Evolutionary conservation across 2,888 invertebrate genomes (phyloP).

Genomic region (Chrysolina haemoptera): DNA sequence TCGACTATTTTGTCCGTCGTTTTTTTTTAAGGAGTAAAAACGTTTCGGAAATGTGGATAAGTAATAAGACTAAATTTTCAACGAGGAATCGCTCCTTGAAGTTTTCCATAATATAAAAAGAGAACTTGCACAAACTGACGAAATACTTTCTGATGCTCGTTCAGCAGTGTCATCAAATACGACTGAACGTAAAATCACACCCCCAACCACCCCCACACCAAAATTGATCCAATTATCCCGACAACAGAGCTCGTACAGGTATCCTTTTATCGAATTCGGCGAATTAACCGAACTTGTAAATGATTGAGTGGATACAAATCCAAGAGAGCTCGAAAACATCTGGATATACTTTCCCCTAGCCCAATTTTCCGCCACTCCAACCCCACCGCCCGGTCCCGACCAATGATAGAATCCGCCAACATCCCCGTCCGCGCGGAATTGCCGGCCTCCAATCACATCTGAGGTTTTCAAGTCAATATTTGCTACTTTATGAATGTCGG

Average conservation of each 20-base stretch:
- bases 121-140: too few relatives aligned
- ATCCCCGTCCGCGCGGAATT: conserved; percentile 59
- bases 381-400: conserved; percentile 44
- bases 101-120: too few relatives aligned
- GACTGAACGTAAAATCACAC: background rate
- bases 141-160: too few relatives aligned
- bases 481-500: conserved; percentile 66
- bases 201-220: background rate
- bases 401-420: conserved; percentile 47
- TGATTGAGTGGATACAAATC: conserved; percentile 53
- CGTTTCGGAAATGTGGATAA: too few relatives aligned
- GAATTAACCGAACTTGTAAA: conserved; percentile 58
- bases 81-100: too few relatives aligned
- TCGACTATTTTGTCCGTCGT: too few relatives aligned
- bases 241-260: conserved; percentile 7
- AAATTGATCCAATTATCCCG: conserved; percentile 14
- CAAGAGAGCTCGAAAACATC: conserved; percentile 37
- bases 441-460: conserved; percentile 68
- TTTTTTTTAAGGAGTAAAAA: too few relatives aligned
- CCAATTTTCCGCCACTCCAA: conserved; percentile 38
- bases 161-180: background rate
- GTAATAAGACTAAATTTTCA: too few relatives aligned
- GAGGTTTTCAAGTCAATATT: conserved; percentile 70
- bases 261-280: conserved; percentile 14
- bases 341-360: conserved; percentile 49